Evolutionary conservation across 2,797 vertebrate genomes (phyloP).

Genomic region (Crenuchus spilurus): DNA sequence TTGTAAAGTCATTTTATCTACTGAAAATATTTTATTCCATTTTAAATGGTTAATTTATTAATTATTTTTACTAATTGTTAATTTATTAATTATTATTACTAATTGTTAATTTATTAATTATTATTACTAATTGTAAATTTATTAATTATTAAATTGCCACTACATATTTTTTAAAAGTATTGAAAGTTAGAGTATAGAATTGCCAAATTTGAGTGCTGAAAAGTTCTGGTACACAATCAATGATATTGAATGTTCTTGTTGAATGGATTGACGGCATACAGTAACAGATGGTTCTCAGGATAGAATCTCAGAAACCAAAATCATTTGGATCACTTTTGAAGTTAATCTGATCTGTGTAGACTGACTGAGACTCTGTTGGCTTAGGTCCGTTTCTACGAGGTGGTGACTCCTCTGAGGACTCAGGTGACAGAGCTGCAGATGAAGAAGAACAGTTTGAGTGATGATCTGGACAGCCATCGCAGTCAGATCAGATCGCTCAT

Average conservation of each 20-base stretch:
- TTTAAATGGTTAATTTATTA: no score
- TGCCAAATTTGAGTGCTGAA: no score
- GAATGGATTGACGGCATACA: not conserved
- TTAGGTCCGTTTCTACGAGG: constrained; percentile 87
- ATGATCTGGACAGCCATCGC: constrained; percentile 83
- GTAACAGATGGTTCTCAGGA: constrained; percentile 11
- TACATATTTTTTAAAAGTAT: no score
- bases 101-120: no score
- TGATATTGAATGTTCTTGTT: not conserved
- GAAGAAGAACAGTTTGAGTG: constrained; percentile 79
- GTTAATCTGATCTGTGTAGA: not conserved
- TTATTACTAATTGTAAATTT: no score
- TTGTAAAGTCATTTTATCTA: no score
- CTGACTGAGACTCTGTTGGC: constrained; percentile 28
- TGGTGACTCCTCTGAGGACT: constrained; percentile 81
- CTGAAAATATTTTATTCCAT: no score
- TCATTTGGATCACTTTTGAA: not conserved
- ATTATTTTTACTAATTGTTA: no score
- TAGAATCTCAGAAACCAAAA: not conserved
- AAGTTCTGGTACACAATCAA: not conserved
- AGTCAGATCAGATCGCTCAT: constrained; percentile 83
- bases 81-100: no score
- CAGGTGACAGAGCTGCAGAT: constrained; percentile 82
- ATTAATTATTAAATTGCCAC: no score
- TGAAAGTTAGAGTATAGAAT: no score